phyloP scores from a whole-genome alignment of 2,888 invertebrate genomes.

The Auanema sp. region DNA sequence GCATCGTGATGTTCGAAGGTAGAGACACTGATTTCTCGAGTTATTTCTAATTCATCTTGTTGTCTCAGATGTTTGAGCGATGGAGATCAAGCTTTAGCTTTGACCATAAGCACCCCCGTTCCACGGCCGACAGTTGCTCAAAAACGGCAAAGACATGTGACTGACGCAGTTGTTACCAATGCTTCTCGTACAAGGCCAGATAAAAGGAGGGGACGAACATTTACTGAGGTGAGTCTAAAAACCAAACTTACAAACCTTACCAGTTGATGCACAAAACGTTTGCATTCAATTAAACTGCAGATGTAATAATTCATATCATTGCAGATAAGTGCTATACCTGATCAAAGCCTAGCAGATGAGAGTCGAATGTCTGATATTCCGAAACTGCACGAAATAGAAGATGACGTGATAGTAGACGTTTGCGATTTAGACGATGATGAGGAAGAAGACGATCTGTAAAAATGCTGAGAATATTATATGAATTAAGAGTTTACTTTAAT shows the following conservation, averaged over 20 bases:
- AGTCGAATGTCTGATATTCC: slow-evolving; percentile 22
- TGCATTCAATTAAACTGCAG: not conserved
- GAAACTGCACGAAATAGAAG: slow-evolving; percentile 36
- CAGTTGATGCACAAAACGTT: not conserved
- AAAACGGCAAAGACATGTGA: slow-evolving; percentile 12
- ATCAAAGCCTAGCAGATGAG: slow-evolving; percentile 10
- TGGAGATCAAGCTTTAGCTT: slow-evolving; percentile 14
- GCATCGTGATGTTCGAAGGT: slow-evolving; percentile 39
- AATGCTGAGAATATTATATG: too few species aligned
- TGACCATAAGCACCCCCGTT: not conserved
- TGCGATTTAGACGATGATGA: slow-evolving; percentile 13
- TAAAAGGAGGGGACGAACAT: slow-evolving; percentile 12
- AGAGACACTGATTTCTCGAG: not conserved
- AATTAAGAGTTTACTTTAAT: too few species aligned
- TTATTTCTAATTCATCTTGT: not conserved
- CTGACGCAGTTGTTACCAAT: slow-evolving; percentile 7
- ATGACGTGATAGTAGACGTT: slow-evolving; percentile 45
- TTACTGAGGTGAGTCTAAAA: slow-evolving; percentile 12
- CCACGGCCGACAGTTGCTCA: not conserved
- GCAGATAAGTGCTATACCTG: too few species aligned
- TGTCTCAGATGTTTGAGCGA: slow-evolving; percentile 14
- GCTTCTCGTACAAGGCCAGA: slow-evolving; percentile 17
- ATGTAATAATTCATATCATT: not conserved
- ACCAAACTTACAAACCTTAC: not conserved
- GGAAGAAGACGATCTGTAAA: slow-evolving; percentile 8